Conservation (phyloP, 2,888 invertebrate genomes). For the Patella depressa region DNA sequence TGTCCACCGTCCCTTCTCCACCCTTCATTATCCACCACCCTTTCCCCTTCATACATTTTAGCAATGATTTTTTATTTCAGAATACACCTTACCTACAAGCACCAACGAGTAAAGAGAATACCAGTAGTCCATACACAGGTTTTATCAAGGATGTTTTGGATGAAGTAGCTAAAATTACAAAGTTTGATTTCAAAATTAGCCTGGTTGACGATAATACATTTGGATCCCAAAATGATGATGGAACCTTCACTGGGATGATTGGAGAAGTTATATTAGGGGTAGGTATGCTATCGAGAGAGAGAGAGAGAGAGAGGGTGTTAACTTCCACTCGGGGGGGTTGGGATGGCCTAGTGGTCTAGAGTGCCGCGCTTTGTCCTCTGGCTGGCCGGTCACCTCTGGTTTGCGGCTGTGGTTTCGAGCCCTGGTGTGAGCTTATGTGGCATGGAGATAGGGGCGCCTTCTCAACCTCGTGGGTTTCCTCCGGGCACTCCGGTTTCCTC, state of each 20-base stretch:
- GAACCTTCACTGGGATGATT: constrained; percentile 54
- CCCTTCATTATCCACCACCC: not conserved
- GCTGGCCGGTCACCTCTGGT: too few relatives aligned
- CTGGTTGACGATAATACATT: constrained; percentile 30
- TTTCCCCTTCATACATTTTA: constrained; percentile 10
- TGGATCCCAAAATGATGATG: constrained; percentile 35
- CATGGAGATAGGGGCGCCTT: too few relatives aligned
- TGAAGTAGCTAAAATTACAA: constrained; percentile 26
- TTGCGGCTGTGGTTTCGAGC: too few relatives aligned
- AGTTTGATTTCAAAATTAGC: constrained; percentile 38
- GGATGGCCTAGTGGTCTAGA: too few relatives aligned
- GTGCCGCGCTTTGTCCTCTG: too few relatives aligned
- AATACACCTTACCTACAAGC: constrained; percentile 29
- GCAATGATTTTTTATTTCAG: constrained; percentile 23
- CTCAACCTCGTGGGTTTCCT: too few relatives aligned
- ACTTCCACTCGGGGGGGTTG: too few relatives aligned
- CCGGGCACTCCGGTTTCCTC: too few relatives aligned
- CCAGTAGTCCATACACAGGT: constrained; percentile 35
- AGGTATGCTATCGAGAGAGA: constrained; percentile 11
- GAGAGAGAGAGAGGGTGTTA: too few relatives aligned
- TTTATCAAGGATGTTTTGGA: constrained; percentile 52
- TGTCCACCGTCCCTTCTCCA: not conserved
- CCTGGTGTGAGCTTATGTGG: too few relatives aligned
- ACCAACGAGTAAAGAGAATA: constrained; percentile 1
- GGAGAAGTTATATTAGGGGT: constrained; percentile 47